Evolutionary conservation across 2,888 invertebrate genomes (phyloP).

Genomic region (Scaptomyza reducta): DNA sequence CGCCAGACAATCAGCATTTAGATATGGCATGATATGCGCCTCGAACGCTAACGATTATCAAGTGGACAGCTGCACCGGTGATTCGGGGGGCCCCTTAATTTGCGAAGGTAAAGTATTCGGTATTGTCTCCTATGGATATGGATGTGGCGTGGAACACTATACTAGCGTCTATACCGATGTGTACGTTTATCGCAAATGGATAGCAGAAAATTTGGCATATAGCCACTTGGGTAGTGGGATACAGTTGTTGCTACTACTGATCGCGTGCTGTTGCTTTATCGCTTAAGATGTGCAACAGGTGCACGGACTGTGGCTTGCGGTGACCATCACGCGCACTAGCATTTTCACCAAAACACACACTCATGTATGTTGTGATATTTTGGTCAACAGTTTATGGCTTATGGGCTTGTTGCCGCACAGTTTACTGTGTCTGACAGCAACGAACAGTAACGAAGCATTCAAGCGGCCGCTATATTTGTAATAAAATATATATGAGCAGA

Average conservation of each 20-base stretch:
- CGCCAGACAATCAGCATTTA: not conserved
- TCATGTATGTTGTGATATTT: constrained; percentile 6
- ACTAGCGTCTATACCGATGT: constrained; percentile 68
- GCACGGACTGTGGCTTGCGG: constrained; percentile 22
- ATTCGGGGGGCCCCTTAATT: constrained; percentile 73
- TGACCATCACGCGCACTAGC: constrained; percentile 10
- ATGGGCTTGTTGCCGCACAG: constrained; percentile 13
- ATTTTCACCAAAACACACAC: not conserved
- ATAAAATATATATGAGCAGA: not conserved
- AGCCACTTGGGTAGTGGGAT: not conserved
- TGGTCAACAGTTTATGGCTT: constrained; percentile 55
- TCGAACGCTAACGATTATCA: constrained; percentile 39
- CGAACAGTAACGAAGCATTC: not conserved
- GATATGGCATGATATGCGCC: constrained; percentile 63
- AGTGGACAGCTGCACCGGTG: constrained; percentile 69
- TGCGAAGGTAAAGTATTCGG: constrained; percentile 52
- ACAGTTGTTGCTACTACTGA: not conserved
- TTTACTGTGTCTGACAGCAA: constrained; percentile 66
- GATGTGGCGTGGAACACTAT: constrained; percentile 47
- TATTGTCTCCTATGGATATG: constrained; percentile 68
- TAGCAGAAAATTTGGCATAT: constrained; percentile 23
- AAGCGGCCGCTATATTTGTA: not conserved
- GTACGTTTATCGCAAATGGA: constrained; percentile 51
- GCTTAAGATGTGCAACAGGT: constrained; percentile 22
- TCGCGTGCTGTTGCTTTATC: not conserved